A percentile compares a stretch with the other conserved stretches of the same genome.
Conservation (phyloP, 2,113 vertebrate genomes). For the Varanus komodoensis region DNA sequence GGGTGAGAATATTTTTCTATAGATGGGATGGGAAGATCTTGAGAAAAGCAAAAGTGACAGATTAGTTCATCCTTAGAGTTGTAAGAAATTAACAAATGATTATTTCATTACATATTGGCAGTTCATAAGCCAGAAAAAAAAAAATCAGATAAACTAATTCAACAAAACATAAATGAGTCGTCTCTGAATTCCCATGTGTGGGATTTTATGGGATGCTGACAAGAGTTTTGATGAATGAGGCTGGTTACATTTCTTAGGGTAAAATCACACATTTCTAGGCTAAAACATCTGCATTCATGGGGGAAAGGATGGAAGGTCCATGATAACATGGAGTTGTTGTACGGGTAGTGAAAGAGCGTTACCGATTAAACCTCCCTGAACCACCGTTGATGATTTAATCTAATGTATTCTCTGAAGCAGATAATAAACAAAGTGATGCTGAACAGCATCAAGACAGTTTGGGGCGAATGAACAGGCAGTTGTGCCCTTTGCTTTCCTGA, state of each 20-base stretch:
- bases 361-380: background rate
- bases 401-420: background rate
- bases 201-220: background rate
- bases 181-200: background rate
- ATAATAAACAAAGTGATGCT: background rate
- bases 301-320: background rate
- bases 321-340: background rate
- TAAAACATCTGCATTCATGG: background rate
- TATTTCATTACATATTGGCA: background rate
- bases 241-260: background rate
- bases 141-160: background rate
- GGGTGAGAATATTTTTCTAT: no score
- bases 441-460: conserved; percentile 18
- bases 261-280: background rate
- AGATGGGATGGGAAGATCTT: no score
- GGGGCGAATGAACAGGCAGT: background rate
- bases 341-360: background rate
- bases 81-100: background rate
- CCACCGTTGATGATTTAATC: background rate
- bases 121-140: background rate
- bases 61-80: no score
- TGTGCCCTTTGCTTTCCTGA: conserved; percentile 37
- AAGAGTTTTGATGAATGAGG: background rate
- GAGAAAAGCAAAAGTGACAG: no score
- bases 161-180: background rate